Evolutionary conservation across 2,797 vertebrate species (phyloP).

Genomic region (Gobio occitaniae): DNA sequence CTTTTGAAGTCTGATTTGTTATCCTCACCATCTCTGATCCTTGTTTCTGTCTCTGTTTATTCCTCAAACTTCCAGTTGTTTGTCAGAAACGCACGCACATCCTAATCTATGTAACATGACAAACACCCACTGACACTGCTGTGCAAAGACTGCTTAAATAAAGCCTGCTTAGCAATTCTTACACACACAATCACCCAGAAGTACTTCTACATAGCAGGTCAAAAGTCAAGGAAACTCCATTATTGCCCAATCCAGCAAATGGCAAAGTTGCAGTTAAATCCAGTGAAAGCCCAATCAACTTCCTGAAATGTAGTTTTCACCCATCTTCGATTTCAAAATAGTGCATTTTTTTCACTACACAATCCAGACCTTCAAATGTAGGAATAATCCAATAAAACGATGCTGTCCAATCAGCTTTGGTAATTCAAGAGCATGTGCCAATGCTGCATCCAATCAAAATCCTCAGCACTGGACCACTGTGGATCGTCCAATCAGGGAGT

Average conservation of each 20-base stretch:
- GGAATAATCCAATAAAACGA: slow-evolving; percentile 42
- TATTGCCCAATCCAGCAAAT: slow-evolving; percentile 13
- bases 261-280: not conserved
- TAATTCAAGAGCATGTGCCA: slow-evolving; percentile 70
- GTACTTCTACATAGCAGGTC: slow-evolving; percentile 16
- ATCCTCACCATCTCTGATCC: slow-evolving; percentile 9
- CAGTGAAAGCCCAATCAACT: not conserved
- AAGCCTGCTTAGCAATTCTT: not conserved
- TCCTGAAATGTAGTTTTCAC: not conserved
- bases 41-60: slow-evolving; percentile 19
- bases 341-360: not conserved
- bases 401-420: slow-evolving; percentile 71
- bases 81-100: slow-evolving; percentile 18
- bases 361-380: slow-evolving; percentile 28
- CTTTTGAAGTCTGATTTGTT: slow-evolving; percentile 35
- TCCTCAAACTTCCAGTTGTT: slow-evolving; percentile 24
- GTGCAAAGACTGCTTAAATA: slow-evolving; percentile 3
- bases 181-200: slow-evolving; percentile 34
- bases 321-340: slow-evolving; percentile 17
- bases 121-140: slow-evolving; percentile 10
- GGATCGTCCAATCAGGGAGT: slow-evolving; percentile 32
- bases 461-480: slow-evolving; percentile 22
- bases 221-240: slow-evolving; percentile 34
- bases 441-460: slow-evolving; percentile 67
- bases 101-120: slow-evolving; percentile 7